Conservation (phyloP, 2,888 invertebrate genomes). For the Mimumesa dahlbomi region DNA sequence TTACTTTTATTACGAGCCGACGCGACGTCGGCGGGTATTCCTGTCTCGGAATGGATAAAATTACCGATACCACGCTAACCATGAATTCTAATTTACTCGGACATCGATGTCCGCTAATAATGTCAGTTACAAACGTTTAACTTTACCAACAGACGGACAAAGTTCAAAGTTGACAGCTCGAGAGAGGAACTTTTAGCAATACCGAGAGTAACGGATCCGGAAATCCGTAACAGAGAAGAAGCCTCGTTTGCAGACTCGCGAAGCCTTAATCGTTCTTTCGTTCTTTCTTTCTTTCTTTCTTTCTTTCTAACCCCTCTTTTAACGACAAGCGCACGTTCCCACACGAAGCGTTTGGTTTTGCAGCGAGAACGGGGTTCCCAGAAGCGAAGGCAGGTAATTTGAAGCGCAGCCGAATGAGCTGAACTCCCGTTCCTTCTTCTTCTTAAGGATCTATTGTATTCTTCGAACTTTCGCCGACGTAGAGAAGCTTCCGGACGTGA, state of each 20-base stretch:
- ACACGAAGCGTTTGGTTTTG: conserved; percentile 62
- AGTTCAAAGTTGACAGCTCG: not conserved
- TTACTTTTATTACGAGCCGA: too few species aligned
- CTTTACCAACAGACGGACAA: too few species aligned
- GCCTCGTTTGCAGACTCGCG: conserved; percentile 35
- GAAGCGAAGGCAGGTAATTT: conserved; percentile 68
- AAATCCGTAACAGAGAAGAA: conserved; percentile 14
- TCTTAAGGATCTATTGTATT: conserved; percentile 46
- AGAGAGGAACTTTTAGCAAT: conserved; percentile 3
- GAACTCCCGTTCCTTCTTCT: conserved; percentile 50
- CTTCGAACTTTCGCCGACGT: conserved; percentile 48
- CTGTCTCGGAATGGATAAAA: too few species aligned
- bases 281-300: conserved; percentile 26
- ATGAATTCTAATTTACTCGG: too few species aligned
- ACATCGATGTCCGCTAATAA: too few species aligned
- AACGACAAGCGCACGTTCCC: conserved; percentile 58
- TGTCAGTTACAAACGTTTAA: too few species aligned
- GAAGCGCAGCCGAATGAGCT: conserved; percentile 66
- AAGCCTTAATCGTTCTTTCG: conserved; percentile 48
- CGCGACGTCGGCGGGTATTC: too few species aligned
- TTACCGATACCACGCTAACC: too few species aligned
- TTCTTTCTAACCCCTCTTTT: conserved; percentile 21
- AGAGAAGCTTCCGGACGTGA: conserved; percentile 42
- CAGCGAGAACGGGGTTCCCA: conserved; percentile 59
- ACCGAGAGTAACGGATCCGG: not conserved